A percentile compares a stretch with the other conserved stretches of the same genome.
Evolutionary conservation across 2,797 vertebrate genomes (phyloP).

Genomic region (Malurus splendens): DNA sequence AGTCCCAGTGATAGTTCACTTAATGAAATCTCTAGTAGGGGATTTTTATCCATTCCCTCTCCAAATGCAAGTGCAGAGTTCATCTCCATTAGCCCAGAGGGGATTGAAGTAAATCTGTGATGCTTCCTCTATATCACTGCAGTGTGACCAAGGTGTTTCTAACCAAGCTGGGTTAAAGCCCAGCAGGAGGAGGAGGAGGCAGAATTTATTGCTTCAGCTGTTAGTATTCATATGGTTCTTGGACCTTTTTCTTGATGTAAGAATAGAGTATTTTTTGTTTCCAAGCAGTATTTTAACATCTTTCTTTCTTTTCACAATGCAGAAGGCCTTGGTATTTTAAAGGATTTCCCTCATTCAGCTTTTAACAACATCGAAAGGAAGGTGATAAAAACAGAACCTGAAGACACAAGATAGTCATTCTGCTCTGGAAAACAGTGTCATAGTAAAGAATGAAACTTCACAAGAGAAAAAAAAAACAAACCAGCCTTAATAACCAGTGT

Average conservation of each 20-base stretch:
- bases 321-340: slow-evolving; percentile 88
- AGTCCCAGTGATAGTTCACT: not conserved
- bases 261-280: not conserved
- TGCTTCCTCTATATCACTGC: not conserved
- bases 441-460: slow-evolving; percentile 69
- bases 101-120: not conserved
- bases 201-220: not conserved
- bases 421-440: slow-evolving; percentile 51
- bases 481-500: slow-evolving; percentile 98
- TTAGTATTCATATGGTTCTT: not conserved
- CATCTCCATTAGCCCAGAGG: not conserved
- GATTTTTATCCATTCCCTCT: not conserved
- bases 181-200: not conserved
- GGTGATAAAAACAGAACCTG: slow-evolving; percentile 94
- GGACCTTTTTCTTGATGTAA: not conserved
- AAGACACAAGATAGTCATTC: slow-evolving; percentile 92
- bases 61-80: not conserved
- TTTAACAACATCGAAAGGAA: slow-evolving; percentile 87
- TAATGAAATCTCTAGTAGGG: not conserved
- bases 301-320: slow-evolving; percentile 6
- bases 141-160: not conserved
- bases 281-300: not conserved
- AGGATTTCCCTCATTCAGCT: slow-evolving; percentile 84
- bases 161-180: not conserved
- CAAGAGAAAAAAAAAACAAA: slow-evolving; percentile 72